phyloP scores from a whole-genome alignment of 2,797 vertebrate genomes.

The Halcyon smyrnensis region DNA sequence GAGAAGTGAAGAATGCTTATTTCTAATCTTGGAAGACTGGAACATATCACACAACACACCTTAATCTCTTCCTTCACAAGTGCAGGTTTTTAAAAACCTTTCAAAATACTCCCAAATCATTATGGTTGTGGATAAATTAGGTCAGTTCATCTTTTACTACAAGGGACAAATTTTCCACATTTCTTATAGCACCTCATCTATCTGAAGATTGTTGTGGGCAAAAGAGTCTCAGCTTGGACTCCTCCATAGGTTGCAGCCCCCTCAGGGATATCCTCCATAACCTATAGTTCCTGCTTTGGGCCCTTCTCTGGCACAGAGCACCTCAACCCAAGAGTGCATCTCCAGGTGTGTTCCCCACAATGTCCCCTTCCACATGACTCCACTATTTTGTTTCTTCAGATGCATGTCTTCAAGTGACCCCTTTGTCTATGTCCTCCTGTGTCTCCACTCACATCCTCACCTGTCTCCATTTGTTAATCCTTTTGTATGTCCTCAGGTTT shows the following conservation, averaged over 20 bases:
- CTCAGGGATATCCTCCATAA: not conserved
- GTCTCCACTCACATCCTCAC: not conserved
- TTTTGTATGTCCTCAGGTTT: not conserved
- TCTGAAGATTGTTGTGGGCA: not conserved
- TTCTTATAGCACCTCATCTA: not conserved
- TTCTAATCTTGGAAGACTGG: not conserved
- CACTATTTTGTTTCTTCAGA: not conserved
- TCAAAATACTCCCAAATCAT: not conserved
- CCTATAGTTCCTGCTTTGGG: not conserved
- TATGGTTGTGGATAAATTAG: not conserved
- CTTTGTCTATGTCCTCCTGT: fast-evolving
- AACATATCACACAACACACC: not conserved
- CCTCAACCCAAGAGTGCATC: not conserved
- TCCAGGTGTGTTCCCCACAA: not conserved
- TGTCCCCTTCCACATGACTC: not conserved
- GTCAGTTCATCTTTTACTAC: not conserved
- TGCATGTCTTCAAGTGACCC: not conserved
- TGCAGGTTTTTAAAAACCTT: not conserved
- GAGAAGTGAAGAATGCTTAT: not conserved
- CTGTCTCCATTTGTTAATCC: not conserved
- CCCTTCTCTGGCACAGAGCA: not conserved
- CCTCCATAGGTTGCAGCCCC: not conserved
- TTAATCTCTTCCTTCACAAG: not conserved
- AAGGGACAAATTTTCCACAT: not conserved
- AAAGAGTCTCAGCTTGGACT: not conserved